Evolutionary conservation across 2,797 vertebrate genomes (phyloP), one percentile per base, ranked within the genome.

Genomic region (Pempheris klunzingeri): DNA sequence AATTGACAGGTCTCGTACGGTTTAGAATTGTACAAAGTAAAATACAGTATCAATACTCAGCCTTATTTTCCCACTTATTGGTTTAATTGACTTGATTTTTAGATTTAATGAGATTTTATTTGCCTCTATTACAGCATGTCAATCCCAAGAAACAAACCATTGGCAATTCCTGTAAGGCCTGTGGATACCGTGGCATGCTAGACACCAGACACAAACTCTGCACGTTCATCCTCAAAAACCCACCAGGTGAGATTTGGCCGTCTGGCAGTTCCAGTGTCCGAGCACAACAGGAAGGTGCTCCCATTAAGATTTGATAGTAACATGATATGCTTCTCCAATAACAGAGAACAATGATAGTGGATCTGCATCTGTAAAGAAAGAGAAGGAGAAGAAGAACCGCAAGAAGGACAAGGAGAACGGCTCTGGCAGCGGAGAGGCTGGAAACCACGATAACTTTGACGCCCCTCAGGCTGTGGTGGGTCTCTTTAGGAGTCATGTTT

Each of bases 81-180:
- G 8, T 34, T 26, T 38, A 17, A 54, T 24, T 7, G 7, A 32
- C 3, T 39, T 7, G 4, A 36, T 15, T 4, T 22, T 38, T 52
- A 43, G 13, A 7, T 26, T 2, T 28, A 9, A 11, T 41, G 1
- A 14, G 4, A 18, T 26, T 43, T 14, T 36, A 2, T 50, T 39
- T 61, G 0, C 64, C 30, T 10, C 62, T 53, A 6, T 24, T 86
- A 0, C 93, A 99, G 98, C 96, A 99, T 97, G 95, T 99, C 94
- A 99, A 99, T 93, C 95, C 97, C 93, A 99, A 96, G 96, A 99
- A 99, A 95, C 98, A 99, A 97, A 99, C 98, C 92, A 99, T 99
- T 87, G 97, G 97, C 90, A 97, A 97, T 88, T 97, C 97, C 88
- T 99, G 98, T 95, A 99, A 99, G 95, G 98, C 98, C 95, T 99